These are phyloP conservation scores for Matsumurasca onukii DNA, from an alignment of 1,140 invertebrate genomes.

Conservation along the genomic window DNA sequence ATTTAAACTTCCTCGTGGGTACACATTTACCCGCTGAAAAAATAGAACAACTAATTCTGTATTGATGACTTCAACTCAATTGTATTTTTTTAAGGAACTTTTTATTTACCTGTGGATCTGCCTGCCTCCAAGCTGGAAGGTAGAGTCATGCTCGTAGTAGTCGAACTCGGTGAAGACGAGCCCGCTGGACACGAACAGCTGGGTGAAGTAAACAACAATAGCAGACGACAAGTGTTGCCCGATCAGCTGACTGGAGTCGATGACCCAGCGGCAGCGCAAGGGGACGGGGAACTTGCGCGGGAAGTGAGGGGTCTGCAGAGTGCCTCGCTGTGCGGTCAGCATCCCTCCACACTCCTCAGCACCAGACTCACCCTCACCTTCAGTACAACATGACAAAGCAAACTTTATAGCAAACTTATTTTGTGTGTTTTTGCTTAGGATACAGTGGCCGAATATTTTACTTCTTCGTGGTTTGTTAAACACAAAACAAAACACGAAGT, in stretches of 20 bases:
- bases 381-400: too few relatives aligned
- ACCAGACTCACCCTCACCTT: too few relatives aligned
- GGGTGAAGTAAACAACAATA: constrained; percentile 84
- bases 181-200: constrained; percentile 79
- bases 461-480: too few relatives aligned
- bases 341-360: constrained; percentile 60
- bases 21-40: background rate
- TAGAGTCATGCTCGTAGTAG: constrained; percentile 65
- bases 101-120: constrained; percentile 17
- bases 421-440: too few relatives aligned
- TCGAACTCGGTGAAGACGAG: constrained; percentile 81
- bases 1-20: too few relatives aligned
- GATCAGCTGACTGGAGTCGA: constrained; percentile 64
- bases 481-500: too few relatives aligned
- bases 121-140: constrained; percentile 35
- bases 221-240: constrained; percentile 32
- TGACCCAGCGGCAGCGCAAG: constrained; percentile 82
- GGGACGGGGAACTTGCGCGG: constrained; percentile 77
- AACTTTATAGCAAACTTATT: too few relatives aligned
- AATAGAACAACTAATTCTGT: too few relatives aligned
- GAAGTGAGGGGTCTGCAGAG: constrained; percentile 81
- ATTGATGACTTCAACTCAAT: too few relatives aligned
- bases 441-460: too few relatives aligned
- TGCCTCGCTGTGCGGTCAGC: constrained; percentile 60
- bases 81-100: too few relatives aligned